Conservation (phyloP, 2,113 vertebrate genomes). For the Macroglossus sobrinus region DNA sequence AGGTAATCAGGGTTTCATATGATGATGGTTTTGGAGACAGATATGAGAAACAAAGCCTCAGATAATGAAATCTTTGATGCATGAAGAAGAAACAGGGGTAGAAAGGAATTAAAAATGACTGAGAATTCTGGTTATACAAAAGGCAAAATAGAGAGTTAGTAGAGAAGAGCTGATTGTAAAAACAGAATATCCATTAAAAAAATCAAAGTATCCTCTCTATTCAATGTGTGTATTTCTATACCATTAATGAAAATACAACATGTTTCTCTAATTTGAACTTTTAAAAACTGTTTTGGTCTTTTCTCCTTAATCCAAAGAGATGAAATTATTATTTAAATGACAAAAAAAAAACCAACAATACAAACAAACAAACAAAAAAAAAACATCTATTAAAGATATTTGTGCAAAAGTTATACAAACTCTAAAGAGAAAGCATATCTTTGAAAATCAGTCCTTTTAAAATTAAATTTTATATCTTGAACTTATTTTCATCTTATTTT, state of each 20-base stretch:
- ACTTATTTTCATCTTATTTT: background rate
- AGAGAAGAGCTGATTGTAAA: background rate
- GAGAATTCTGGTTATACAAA: background rate
- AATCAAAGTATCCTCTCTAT: background rate
- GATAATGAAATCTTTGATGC: background rate
- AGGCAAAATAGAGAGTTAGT: background rate
- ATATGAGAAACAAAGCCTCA: background rate
- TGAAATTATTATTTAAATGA: background rate
- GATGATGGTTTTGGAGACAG: background rate
- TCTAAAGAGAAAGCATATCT: background rate
- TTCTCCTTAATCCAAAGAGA: background rate
- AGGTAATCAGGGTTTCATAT: background rate
- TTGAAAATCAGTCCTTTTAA: background rate
- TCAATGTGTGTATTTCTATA: background rate
- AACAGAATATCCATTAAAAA: background rate
- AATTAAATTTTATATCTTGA: background rate
- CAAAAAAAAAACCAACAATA: background rate
- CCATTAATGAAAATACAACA: background rate
- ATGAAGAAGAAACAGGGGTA: background rate
- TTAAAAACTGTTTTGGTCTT: background rate
- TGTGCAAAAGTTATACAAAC: background rate
- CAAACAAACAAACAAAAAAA: background rate
- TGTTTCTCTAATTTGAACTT: background rate
- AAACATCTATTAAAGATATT: background rate
- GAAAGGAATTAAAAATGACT: background rate